Base-by-base conservation (phyloP, 2,888 invertebrate species). In the Trichacis sp. region DNA sequence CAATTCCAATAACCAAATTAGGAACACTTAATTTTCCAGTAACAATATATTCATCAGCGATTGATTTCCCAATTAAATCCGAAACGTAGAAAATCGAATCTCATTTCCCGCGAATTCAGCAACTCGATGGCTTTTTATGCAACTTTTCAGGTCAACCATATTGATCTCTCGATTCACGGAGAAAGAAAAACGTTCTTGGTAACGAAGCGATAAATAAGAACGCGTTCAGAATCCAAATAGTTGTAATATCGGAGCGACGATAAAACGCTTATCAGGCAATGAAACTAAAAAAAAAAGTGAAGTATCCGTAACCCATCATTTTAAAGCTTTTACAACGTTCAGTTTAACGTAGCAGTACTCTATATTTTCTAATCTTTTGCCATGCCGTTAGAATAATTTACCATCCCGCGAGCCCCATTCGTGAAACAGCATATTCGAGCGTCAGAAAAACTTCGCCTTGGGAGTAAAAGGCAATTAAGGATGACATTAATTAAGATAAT, bases 401-500 rank as follows among this genome's bases (percentile, higher is more conserved):
- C 9, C 19, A 20, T 18, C n/a, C 9, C 2, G 19, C 45, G 45
- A 18, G 45, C 14, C 15, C 15, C 42, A 14, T 42, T 17, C 42
- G 42, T 11, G 17, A 42, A 20, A 20, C 2, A 2, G 45, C 45
- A 15, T n/a, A 11, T 18, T 18, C 42, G 17, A 42, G 45, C 46
- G 40, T 33, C 29, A 14, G 24, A 62, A 53, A 55, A 18, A 11
- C 43, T 40, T 20, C 33, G 55, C 46, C 14, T 54, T 52, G 29
- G 55, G 45, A 57, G 65, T 50, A 66, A 70, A 70, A 71, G 71
- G 59, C 73, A 74, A 76, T 80, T 77, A 77, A 73, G 72, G 74
- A 70, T 73, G 71, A 75, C 75, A 74, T 76, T 76, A 77, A 79
- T 78, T 77, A 77, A 77, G 72, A 72, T 77, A 77, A 80, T 80